phyloP scores from a whole-genome alignment of 2,888 invertebrate species.

The Tetragonula carbonaria region DNA sequence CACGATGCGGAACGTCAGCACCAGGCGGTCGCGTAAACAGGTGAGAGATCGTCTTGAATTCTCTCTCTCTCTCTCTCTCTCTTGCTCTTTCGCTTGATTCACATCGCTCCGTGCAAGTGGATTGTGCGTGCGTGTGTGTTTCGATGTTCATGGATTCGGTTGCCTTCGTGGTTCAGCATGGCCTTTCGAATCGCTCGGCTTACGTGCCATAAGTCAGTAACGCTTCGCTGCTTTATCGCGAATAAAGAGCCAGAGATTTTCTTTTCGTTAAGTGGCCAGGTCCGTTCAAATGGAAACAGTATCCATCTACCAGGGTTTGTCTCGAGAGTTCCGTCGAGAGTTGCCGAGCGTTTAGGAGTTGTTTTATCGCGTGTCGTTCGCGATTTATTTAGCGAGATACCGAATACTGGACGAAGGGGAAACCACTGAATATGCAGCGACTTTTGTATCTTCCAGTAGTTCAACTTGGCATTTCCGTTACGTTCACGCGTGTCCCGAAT shows the following conservation, averaged over 20 bases:
- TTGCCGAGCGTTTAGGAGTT: background rate
- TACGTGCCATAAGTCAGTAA: constrained; percentile 50
- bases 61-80: background rate
- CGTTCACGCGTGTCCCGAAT: too few relatives aligned
- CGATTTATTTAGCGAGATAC: background rate
- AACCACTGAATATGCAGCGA: background rate
- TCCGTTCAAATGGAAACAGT: background rate
- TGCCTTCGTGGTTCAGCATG: background rate
- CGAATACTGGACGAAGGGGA: background rate
- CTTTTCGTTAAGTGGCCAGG: constrained; percentile 31
- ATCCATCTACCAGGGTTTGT: too few relatives aligned
- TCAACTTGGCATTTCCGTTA: too few relatives aligned
- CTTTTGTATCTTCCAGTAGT: background rate
- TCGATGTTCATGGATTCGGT: constrained; percentile 61
- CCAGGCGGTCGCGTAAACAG: constrained; percentile 61
- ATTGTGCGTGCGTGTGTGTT: constrained; percentile 16
- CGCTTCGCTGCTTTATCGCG: constrained; percentile 52
- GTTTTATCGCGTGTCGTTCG: background rate
- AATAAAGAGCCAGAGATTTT: constrained; percentile 7
- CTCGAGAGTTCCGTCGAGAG: too few relatives aligned
- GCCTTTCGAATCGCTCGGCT: constrained; percentile 16
- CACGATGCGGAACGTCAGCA: constrained; percentile 30
- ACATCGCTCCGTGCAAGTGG: constrained; percentile 43
- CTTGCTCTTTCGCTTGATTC: constrained; percentile 16
- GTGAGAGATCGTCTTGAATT: constrained; percentile 57